A percentile compares a stretch with the other conserved stretches of the same genome.
These are phyloP conservation scores for Crematogaster levior DNA, from an alignment of 2,888 invertebrate genomes.

Conservation along the genomic window DNA sequence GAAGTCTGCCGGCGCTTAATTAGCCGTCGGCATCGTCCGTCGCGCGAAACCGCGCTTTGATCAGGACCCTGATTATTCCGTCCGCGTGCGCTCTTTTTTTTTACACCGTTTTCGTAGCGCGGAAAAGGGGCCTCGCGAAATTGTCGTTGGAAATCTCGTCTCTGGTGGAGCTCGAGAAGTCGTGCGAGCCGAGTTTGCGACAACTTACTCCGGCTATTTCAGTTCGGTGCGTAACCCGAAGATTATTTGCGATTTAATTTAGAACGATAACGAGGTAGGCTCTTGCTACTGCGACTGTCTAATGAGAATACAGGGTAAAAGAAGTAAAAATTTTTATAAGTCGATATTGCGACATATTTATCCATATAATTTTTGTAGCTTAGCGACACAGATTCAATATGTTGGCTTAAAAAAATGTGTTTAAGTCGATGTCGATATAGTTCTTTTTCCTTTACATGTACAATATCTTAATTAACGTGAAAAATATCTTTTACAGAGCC, in stretches of 20 bases:
- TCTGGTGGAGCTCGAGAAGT: background rate
- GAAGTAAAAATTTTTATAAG: background rate
- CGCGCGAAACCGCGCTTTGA: slow-evolving; percentile 71
- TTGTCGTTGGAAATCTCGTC: slow-evolving; percentile 33
- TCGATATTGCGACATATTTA: background rate
- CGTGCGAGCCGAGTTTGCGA: background rate
- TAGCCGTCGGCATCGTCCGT: slow-evolving; percentile 71
- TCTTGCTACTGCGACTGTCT: background rate
- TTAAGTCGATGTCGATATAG: background rate
- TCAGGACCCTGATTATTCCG: slow-evolving; percentile 70
- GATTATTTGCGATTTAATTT: slow-evolving; percentile 16
- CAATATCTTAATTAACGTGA: background rate
- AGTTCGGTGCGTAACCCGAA: background rate
- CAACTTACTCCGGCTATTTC: background rate
- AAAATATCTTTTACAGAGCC: background rate
- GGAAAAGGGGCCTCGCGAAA: slow-evolving; percentile 53
- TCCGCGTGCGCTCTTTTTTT: slow-evolving; percentile 48
- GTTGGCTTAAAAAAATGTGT: background rate
- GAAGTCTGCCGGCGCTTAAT: slow-evolving; percentile 73
- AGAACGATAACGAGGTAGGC: background rate
- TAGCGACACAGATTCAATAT: background rate
- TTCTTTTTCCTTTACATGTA: background rate
- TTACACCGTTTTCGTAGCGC: slow-evolving; percentile 44
- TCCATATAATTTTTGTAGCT: background rate
- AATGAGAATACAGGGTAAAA: background rate